phyloP scores from a whole-genome alignment of 2,797 vertebrate genomes.

The Rhynchotus rufescens region DNA sequence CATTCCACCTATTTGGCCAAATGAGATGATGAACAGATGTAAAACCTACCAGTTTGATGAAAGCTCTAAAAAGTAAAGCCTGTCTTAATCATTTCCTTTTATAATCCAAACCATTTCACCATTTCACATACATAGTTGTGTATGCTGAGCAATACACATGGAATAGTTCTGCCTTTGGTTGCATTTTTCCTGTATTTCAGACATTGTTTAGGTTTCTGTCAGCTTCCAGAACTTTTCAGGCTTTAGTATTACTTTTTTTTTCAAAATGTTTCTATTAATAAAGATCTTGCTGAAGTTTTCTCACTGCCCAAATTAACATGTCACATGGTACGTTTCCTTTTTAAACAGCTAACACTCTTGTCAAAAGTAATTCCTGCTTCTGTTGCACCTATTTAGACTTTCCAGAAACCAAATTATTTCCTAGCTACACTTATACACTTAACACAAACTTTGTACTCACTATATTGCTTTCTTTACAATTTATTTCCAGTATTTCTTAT shows the following conservation, averaged over 20 bases:
- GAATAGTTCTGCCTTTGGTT: neutral
- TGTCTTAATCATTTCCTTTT: neutral
- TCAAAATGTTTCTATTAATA: neutral
- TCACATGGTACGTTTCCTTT: neutral
- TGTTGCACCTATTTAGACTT: neutral
- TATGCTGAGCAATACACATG: neutral
- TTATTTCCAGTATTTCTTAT: neutral
- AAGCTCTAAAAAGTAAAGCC: neutral
- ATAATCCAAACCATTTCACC: neutral
- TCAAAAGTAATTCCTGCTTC: neutral
- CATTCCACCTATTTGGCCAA: neutral
- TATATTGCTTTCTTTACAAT: neutral
- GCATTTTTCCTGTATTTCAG: neutral
- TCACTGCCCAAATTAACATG: neutral
- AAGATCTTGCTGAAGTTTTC: neutral
- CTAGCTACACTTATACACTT: neutral
- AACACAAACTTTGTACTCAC: neutral
- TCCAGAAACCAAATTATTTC: neutral
- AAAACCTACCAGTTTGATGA: neutral
- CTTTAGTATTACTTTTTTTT: neutral
- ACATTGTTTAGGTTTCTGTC: neutral
- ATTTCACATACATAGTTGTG: neutral
- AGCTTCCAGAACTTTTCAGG: neutral
- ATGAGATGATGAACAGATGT: neutral
- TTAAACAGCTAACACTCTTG: neutral